These are phyloP conservation scores for Patella ulyssiponensis DNA, from an alignment of 2,888 invertebrate species.

Conservation along the genomic window DNA sequence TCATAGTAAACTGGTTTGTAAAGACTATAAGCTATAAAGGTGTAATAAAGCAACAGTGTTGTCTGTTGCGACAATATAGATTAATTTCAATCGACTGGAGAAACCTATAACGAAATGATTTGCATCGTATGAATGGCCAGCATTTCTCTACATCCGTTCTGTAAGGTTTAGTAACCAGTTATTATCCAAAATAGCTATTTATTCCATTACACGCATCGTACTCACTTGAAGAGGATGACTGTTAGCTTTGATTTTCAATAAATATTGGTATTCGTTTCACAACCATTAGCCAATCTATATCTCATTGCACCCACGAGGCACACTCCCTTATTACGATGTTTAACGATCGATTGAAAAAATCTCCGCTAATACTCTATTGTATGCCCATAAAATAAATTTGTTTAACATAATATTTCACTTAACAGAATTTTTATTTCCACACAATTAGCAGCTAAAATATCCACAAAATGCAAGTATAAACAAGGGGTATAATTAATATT, in stretches of 20 bases:
- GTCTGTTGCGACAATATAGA: no score
- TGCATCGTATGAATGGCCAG: no score
- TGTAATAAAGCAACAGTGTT: no score
- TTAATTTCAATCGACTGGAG: no score
- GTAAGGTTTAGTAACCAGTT: no score
- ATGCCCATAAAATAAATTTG: slow-evolving; percentile 1
- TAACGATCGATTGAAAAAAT: background rate
- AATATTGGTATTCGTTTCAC: slow-evolving; percentile 9
- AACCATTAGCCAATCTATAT: background rate
- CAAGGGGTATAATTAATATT: no score
- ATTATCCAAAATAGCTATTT: background rate
- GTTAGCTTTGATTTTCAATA: slow-evolving; percentile 12
- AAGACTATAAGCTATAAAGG: no score
- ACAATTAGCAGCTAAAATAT: slow-evolving; percentile 1
- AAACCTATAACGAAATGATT: no score
- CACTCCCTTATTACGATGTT: background rate
- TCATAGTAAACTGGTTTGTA: no score
- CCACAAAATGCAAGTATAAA: no score
- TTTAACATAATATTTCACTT: slow-evolving; percentile 12
- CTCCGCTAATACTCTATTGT: slow-evolving; percentile 8
- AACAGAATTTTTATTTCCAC: background rate
- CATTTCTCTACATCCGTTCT: no score
- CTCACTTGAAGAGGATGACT: background rate
- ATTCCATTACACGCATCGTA: slow-evolving; percentile 10
- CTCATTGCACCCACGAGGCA: background rate